Percentiles rank a stretch among this genome's conserved stretches.
These are phyloP conservation scores for Phrynosoma platyrhinos DNA, from an alignment of 2,113 vertebrate genomes.

Conservation along the genomic window DNA sequence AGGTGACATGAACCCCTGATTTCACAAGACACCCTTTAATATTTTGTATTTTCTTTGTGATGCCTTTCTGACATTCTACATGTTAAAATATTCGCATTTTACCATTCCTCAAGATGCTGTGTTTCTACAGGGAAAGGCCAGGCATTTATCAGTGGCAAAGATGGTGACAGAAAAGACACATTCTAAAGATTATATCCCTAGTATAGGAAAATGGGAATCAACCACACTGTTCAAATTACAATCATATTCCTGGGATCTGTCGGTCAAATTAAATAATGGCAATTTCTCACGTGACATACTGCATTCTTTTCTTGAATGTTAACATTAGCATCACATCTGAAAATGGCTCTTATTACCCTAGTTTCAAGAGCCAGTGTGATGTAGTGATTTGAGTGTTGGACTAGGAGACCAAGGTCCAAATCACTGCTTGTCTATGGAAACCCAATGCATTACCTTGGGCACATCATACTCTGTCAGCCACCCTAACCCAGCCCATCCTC, in stretches of 20 bases:
- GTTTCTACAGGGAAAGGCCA: background rate
- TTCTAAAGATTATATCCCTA: background rate
- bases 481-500: no score
- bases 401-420: no score
- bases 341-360: background rate
- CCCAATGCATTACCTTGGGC: no score
- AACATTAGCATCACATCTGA: background rate
- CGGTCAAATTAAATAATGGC: background rate
- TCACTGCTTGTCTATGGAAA: no score
- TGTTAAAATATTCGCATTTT: background rate
- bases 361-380: no score
- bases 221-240: background rate
- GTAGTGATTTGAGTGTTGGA: no score
- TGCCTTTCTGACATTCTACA: background rate
- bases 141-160: background rate
- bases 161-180: background rate
- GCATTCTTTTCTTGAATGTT: background rate
- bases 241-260: background rate
- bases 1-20: background rate
- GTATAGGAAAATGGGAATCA: background rate
- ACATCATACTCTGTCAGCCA: no score
- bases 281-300: background rate
- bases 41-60: background rate
- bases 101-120: background rate
- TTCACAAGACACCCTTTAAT: background rate